Conservation (phyloP, 2,888 invertebrate species). For the Archips crataeganus region DNA sequence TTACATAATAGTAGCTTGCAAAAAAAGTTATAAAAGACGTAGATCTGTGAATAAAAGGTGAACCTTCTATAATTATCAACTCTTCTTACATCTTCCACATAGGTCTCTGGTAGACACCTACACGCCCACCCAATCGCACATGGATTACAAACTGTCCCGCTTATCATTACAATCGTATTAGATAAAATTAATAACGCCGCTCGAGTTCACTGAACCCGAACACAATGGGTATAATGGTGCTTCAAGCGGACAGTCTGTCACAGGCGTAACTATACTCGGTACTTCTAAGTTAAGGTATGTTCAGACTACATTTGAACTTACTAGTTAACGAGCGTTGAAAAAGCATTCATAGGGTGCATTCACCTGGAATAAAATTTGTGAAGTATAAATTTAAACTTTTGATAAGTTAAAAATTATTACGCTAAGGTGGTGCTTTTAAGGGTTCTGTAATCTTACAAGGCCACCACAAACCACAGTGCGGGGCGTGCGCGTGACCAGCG, state of each 20-base stretch:
- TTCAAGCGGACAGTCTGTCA: conserved; percentile 66
- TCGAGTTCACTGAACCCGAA: conserved; percentile 59
- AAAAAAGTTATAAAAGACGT: no score
- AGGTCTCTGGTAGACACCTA: background rate
- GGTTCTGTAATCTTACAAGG: no score
- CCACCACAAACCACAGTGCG: no score
- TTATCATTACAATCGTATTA: conserved; percentile 39
- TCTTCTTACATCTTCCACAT: background rate
- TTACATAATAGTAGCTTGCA: no score
- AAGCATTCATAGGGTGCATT: no score
- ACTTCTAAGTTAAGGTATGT: conserved; percentile 36
- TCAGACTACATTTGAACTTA: background rate
- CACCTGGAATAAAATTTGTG: no score
- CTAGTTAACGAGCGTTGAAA: no score
- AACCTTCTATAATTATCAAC: background rate
- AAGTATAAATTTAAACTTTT: background rate
- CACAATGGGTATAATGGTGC: conserved; percentile 64
- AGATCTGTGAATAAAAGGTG: background rate
- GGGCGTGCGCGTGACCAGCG: no score
- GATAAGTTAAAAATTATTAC: no score
- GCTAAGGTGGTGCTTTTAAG: no score
- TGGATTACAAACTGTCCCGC: conserved; percentile 9
- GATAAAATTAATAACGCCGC: conserved; percentile 57
- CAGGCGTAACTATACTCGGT: conserved; percentile 58
- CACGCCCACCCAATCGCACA: conserved; percentile 9